Percentiles rank a stretch among this genome's conserved stretches.
Conservation (phyloP, 2,888 invertebrate species). For the Ormyrus rosae region DNA sequence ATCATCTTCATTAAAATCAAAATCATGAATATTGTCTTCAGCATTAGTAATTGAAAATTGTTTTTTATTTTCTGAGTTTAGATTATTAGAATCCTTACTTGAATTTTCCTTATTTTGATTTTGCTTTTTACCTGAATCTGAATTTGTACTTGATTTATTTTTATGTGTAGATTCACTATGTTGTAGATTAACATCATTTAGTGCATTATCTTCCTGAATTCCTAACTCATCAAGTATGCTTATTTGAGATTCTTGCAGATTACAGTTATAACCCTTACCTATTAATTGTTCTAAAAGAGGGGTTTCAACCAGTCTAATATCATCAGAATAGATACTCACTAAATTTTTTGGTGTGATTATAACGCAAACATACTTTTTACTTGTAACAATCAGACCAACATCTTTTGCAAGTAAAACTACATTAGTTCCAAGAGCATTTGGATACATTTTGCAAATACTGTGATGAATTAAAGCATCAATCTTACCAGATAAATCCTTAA, state of each 20-base stretch:
- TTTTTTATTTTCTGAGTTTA: neutral
- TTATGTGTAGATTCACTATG: neutral
- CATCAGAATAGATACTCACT: slow-evolving; percentile 69
- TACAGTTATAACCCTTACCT: slow-evolving; percentile 22
- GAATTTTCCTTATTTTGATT: neutral
- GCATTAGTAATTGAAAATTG: neutral
- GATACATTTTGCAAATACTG: slow-evolving; percentile 72
- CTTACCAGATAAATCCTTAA: slow-evolving; percentile 73
- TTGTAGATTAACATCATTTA: neutral
- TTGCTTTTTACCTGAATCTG: neutral
- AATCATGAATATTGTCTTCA: neutral
- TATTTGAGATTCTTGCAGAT: slow-evolving; percentile 26
- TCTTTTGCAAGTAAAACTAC: slow-evolving; percentile 69
- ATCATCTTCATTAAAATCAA: slow-evolving; percentile 34
- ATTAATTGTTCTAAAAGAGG: slow-evolving; percentile 38
- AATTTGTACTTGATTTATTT: neutral
- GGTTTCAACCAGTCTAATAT: slow-evolving; percentile 64
- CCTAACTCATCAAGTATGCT: slow-evolving; percentile 22
- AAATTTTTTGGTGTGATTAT: slow-evolving; percentile 69
- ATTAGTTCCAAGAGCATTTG: slow-evolving; percentile 68
- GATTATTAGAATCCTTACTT: neutral
- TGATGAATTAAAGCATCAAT: slow-evolving; percentile 75
- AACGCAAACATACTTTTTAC: slow-evolving; percentile 58
- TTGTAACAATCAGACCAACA: slow-evolving; percentile 65
- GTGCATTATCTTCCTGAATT: slow-evolving; percentile 2